Conservation (phyloP, 2,113 vertebrate genomes). For the Ascaphus truei region DNA sequence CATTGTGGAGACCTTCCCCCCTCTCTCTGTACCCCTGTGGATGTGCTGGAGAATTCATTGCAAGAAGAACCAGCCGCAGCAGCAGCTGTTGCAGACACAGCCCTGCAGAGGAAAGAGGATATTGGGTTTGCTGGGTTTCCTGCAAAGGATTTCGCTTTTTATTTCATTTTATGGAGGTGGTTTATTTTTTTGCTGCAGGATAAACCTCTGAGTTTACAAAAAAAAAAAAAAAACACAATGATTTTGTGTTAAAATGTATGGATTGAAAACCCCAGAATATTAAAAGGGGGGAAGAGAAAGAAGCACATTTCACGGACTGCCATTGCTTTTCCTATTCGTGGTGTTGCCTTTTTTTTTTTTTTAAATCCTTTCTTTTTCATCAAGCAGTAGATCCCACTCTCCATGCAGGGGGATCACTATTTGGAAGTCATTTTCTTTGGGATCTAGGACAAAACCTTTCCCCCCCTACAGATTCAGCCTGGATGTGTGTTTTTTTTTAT, state of each 20-base stretch:
- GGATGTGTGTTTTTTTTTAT: too few species aligned
- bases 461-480: not conserved
- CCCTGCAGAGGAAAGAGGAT: slow-evolving; percentile 3
- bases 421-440: not conserved
- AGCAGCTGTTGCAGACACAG: slow-evolving; percentile 3
- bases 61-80: too few species aligned
- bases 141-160: not conserved
- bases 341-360: not conserved
- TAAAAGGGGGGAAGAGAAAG: not conserved
- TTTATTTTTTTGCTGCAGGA: not conserved
- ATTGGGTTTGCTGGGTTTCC: not conserved
- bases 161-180: not conserved
- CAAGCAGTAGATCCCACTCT: not conserved
- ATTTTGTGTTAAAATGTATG: not conserved
- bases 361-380: not conserved
- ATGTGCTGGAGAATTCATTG: not conserved
- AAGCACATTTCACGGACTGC: not conserved
- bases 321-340: not conserved
- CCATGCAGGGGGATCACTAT: not conserved
- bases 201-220: not conserved
- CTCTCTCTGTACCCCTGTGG: not conserved
- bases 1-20: not conserved
- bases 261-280: too few species aligned
- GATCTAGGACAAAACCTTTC: not conserved
- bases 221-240: not conserved